These are phyloP conservation scores for Pentamera pediparva DNA, from an alignment of 53 echinoderm and acorn worm genomes.

Conservation along the genomic window DNA sequence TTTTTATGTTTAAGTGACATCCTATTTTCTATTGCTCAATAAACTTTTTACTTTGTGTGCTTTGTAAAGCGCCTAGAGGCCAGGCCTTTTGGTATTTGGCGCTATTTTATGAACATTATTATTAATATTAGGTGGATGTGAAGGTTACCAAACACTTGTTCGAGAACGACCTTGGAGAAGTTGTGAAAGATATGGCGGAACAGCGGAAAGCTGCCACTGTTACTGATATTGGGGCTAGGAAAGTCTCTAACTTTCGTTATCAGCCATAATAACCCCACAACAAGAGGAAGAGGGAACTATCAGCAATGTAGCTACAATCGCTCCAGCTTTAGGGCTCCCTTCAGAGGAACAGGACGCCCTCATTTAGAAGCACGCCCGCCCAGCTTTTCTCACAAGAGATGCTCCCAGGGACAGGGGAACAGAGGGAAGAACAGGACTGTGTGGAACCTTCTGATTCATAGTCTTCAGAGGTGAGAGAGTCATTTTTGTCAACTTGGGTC, in stretches of 20 bases:
- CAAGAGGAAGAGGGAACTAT: not conserved
- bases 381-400: not conserved
- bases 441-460: not conserved
- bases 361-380: not conserved
- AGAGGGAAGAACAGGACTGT: not conserved
- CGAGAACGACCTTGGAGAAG: conserved; percentile 15
- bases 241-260: not conserved
- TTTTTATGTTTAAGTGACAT: no score
- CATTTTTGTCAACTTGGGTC: not conserved
- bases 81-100: no score
- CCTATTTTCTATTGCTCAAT: no score
- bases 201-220: conserved; percentile 12
- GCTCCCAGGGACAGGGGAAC: not conserved
- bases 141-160: conserved; percentile 22
- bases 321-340: not conserved
- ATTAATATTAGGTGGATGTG: not conserved
- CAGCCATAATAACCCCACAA: not conserved
- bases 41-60: no score
- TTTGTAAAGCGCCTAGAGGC: no score
- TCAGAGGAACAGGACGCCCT: not conserved
- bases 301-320: not conserved
- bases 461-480: not conserved
- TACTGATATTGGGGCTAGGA: not conserved
- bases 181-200: conserved; percentile 29
- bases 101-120: no score